Conservation (phyloP, 2,797 vertebrate species). For the Liparis tanakae region DNA sequence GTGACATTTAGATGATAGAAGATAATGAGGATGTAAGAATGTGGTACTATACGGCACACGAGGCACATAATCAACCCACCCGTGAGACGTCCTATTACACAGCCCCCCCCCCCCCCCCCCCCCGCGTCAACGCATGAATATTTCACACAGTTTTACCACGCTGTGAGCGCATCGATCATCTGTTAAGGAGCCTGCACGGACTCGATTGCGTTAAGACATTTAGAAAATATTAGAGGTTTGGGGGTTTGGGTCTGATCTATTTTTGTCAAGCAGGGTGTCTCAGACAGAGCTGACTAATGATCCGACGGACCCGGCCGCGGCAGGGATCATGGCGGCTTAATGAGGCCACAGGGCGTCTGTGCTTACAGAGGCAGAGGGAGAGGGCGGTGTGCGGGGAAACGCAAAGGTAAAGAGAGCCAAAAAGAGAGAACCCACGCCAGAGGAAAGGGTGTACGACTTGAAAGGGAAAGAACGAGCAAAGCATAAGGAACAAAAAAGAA, state of each 20-base stretch:
- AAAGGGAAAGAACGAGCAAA: background rate
- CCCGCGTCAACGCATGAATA: conserved; percentile 8
- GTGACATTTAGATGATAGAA: conserved; percentile 37
- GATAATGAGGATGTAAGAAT: conserved; percentile 23
- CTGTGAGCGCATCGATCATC: conserved; percentile 7
- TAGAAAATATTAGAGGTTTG: conserved; percentile 61
- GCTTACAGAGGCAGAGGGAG: conserved; percentile 48
- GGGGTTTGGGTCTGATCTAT: conserved; percentile 57
- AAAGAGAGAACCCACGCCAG: conserved; percentile 19
- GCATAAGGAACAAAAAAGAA: background rate
- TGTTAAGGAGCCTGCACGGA: conserved; percentile 1
- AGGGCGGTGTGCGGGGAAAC: background rate
- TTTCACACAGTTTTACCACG: conserved; percentile 26
- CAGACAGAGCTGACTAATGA: conserved; percentile 71
- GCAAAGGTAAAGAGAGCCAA: background rate
- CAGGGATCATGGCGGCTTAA: conserved; percentile 70
- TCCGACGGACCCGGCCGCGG: conserved; percentile 37
- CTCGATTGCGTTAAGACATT: conserved; percentile 42
- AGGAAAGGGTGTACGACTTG: conserved; percentile 13
- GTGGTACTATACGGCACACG: background rate
- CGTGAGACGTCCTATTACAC: conserved; percentile 10
- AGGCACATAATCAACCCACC: conserved; percentile 26
- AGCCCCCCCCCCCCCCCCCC: background rate
- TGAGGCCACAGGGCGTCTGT: conserved; percentile 62
- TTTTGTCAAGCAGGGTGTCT: conserved; percentile 59